Conservation (phyloP, 1,140 invertebrate species). For the Zaprionus taronus region DNA sequence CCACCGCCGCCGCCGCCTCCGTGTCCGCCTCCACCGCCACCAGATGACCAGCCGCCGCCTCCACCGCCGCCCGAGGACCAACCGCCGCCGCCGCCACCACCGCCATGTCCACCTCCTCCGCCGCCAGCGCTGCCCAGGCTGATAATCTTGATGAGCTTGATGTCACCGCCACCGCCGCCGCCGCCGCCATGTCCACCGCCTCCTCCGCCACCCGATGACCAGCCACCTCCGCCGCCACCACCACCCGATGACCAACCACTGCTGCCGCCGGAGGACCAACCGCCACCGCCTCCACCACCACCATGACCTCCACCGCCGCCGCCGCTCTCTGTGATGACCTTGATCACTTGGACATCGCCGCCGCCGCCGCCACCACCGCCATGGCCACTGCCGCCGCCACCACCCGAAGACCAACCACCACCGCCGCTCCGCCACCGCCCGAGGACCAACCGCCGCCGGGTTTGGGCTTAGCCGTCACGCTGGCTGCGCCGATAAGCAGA, state of each 20-base stretch:
- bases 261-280: constrained; percentile 42
- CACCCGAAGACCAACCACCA: constrained; percentile 63
- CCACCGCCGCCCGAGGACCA: constrained; percentile 42
- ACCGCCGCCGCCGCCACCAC: constrained; percentile 52
- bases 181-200: constrained; percentile 65
- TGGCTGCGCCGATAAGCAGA: constrained; percentile 70
- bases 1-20: constrained; percentile 51
- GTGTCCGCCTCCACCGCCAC: constrained; percentile 41
- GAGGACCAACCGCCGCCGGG: constrained; percentile 64
- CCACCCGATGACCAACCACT: constrained; percentile 53
- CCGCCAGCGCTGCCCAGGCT: constrained; percentile 55
- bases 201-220: constrained; percentile 48
- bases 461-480: constrained; percentile 75
- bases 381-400: constrained; percentile 58
- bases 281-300: constrained; percentile 54
- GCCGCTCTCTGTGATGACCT: constrained; percentile 53
- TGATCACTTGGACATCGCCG: constrained; percentile 63
- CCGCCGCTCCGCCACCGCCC: constrained; percentile 61
- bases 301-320: constrained; percentile 66
- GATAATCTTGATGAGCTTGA: constrained; percentile 66
- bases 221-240: constrained; percentile 64
- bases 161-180: constrained; percentile 59
- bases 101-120: constrained; percentile 51
- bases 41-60: constrained; percentile 38
- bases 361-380: constrained; percentile 60